These are phyloP conservation scores for Diploptera punctata DNA, from an alignment of 2,888 invertebrate genomes.

Conservation along the genomic window DNA sequence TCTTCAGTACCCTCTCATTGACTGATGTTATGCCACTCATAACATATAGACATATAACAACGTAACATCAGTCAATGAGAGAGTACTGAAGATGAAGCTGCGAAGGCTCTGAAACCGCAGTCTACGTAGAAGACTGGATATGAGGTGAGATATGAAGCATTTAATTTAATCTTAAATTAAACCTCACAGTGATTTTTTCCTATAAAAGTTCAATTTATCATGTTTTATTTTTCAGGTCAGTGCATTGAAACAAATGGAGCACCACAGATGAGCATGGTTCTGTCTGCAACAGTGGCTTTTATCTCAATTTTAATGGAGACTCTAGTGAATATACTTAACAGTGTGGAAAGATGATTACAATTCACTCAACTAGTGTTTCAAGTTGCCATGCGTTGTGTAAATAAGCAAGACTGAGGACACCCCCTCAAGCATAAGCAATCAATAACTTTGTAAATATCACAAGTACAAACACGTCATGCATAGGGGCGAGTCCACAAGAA, in stretches of 20 bases:
- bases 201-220: too few relatives aligned
- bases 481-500: too few relatives aligned
- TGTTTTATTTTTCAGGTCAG: slow-evolving; percentile 1
- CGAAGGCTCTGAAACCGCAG: too few relatives aligned
- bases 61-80: too few relatives aligned
- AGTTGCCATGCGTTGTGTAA: slow-evolving; percentile 4
- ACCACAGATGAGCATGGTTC: not conserved
- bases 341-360: slow-evolving; percentile 23
- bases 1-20: too few relatives aligned
- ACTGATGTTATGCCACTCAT: too few relatives aligned
- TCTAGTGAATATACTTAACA: slow-evolving; percentile 3
- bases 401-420: not conserved
- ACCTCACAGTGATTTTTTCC: too few relatives aligned
- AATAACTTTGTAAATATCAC: slow-evolving; percentile 17
- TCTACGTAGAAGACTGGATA: too few relatives aligned
- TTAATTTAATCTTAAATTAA: too few relatives aligned
- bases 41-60: too few relatives aligned
- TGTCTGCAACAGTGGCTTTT: not conserved
- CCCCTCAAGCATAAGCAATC: slow-evolving; percentile 22
- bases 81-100: too few relatives aligned
- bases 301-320: not conserved
- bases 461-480: slow-evolving; percentile 18
- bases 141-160: too few relatives aligned
- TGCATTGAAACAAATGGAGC: slow-evolving; percentile 21
- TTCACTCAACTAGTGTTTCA: not conserved